A percentile compares a stretch with the other conserved stretches of the same genome.
phyloP scores from a whole-genome alignment of 1,140 invertebrate species.

The Cydia pomonella region DNA sequence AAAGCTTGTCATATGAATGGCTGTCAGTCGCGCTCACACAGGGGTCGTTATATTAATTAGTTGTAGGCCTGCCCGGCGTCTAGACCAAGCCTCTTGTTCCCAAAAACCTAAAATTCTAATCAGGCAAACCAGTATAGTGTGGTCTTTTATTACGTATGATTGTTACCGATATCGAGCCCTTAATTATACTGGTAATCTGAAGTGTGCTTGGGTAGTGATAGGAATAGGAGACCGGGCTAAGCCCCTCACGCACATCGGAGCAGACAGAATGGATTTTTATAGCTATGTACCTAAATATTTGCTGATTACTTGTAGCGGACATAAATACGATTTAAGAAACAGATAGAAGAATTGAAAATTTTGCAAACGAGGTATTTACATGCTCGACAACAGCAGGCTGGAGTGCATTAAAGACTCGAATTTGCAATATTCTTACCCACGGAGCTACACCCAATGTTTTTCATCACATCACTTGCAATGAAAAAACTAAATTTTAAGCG shows the following conservation, averaged over 20 bases:
- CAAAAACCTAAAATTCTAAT: neutral
- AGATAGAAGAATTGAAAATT: too few relatives aligned
- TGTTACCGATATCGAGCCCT: neutral
- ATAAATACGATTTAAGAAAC: neutral
- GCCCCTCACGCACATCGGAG: neutral
- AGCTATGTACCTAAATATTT: neutral
- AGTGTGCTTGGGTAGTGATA: neutral
- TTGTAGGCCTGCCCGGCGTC: constrained; percentile 43
- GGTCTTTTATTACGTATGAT: neutral
- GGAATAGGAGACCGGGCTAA: neutral
- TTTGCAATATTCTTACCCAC: too few relatives aligned
- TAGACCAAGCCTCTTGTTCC: constrained; percentile 40
- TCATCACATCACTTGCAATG: too few relatives aligned
- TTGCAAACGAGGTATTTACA: too few relatives aligned
- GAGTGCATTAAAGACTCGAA: too few relatives aligned
- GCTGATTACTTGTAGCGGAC: constrained; percentile 6
- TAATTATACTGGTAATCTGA: neutral
- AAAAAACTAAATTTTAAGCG: too few relatives aligned
- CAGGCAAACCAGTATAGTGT: neutral
- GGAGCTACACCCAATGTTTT: too few relatives aligned
- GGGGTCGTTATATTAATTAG: constrained; percentile 49
- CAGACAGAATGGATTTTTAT: neutral
- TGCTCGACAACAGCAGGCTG: too few relatives aligned
- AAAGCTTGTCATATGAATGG: constrained; percentile 15
- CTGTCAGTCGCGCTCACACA: constrained; percentile 16